Conservation (phyloP, 2,113 vertebrate genomes). For the Felis catus region DNA sequence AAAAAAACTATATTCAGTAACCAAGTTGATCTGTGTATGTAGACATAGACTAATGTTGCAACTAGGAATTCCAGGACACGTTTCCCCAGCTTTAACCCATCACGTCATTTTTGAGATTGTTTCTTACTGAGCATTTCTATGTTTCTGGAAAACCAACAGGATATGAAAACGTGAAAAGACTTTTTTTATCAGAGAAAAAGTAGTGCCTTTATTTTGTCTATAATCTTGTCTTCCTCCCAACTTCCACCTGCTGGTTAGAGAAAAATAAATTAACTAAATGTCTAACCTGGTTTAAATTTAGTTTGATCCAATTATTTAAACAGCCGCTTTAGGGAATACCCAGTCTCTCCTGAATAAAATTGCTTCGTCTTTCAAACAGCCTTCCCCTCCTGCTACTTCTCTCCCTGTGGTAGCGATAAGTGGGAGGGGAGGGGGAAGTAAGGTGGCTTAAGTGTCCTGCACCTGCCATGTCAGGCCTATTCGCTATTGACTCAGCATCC, state of each 20-base stretch:
- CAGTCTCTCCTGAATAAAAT: constrained; percentile 60
- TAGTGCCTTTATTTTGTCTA: constrained; percentile 66
- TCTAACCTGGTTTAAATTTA: constrained; percentile 75
- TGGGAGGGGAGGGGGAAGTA: accelerated
- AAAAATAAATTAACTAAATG: constrained; percentile 76
- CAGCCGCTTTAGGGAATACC: constrained; percentile 64
- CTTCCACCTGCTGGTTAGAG: constrained; percentile 73
- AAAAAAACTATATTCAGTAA: background rate
- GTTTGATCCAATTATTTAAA: constrained; percentile 73
- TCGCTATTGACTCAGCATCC: background rate
- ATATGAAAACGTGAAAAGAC: constrained; percentile 50
- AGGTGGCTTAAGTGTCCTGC: background rate
- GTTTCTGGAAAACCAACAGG: background rate
- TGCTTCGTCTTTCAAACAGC: constrained; percentile 43
- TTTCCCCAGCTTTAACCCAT: constrained; percentile 24
- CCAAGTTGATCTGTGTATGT: background rate
- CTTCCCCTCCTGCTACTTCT: background rate
- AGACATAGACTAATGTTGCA: background rate
- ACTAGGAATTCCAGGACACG: background rate
- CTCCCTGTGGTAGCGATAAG: accelerated
- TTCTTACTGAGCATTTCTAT: constrained; percentile 17
- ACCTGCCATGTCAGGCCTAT: background rate
- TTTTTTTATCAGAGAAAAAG: constrained; percentile 59
- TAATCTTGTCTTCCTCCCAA: constrained; percentile 57
- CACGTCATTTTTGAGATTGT: constrained; percentile 11